These are phyloP conservation scores for Diogma glabrata DNA, from an alignment of 2,888 invertebrate species.

Conservation along the genomic window DNA sequence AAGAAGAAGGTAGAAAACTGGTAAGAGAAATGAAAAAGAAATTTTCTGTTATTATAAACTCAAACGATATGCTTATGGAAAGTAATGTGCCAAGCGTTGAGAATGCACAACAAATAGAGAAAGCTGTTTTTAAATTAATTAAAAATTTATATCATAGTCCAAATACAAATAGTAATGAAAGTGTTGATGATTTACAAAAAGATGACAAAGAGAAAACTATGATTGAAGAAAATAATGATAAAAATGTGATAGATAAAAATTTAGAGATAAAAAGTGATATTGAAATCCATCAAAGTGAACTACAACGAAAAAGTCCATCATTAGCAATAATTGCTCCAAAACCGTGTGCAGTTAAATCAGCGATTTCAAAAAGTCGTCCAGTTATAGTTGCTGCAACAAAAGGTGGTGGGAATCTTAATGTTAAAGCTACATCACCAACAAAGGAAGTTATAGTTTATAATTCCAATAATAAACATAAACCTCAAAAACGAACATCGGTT, in stretches of 20 bases:
- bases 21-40: conserved; percentile 69
- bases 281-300: conserved; percentile 1
- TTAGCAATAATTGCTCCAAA: conserved; percentile 36
- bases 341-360: conserved; percentile 31
- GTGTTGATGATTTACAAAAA: conserved; percentile 17
- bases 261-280: conserved; percentile 2
- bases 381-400: conserved; percentile 26
- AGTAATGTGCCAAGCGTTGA: conserved; percentile 45
- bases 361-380: conserved; percentile 36
- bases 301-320: conserved; percentile 29
- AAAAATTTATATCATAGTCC: conserved; percentile 33
- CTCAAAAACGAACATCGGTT: conserved; percentile 2
- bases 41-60: conserved; percentile 57
- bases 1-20: conserved; percentile 59
- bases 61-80: conserved; percentile 36
- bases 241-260: not conserved
- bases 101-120: conserved; percentile 57
- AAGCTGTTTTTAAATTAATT: conserved; percentile 59
- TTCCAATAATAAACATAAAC: not conserved
- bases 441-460: not conserved
- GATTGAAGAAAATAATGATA: not conserved
- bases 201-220: conserved; percentile 3
- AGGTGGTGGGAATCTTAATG: conserved; percentile 14
- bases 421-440: conserved; percentile 26
- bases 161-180: conserved; percentile 22